A percentile compares a stretch with the other conserved stretches of the same genome.
Conservation (phyloP, 2,113 vertebrate species). For the Ammodytes dubius region DNA sequence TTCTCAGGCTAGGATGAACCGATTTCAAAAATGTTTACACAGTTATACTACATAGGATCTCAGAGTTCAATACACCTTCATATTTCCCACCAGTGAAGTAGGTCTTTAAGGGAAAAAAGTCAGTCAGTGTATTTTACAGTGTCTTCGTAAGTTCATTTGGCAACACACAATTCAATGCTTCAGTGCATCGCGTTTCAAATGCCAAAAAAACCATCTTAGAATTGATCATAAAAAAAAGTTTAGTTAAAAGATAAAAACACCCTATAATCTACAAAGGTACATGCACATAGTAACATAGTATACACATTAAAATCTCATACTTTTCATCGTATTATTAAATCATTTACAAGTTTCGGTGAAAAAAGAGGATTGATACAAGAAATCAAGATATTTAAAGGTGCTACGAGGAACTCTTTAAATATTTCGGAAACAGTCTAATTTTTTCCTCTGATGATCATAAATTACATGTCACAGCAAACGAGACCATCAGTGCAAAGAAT, state of each 20-base stretch:
- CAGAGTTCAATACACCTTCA: no score
- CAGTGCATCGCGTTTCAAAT: slow-evolving; percentile 51
- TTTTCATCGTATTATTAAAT: slow-evolving; percentile 75
- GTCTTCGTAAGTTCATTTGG: slow-evolving; percentile 63
- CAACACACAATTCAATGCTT: slow-evolving; percentile 57
- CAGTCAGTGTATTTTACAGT: slow-evolving; percentile 45
- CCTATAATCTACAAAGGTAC: slow-evolving; percentile 79
- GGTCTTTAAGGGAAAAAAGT: slow-evolving; percentile 28
- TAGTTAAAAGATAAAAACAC: slow-evolving; percentile 75
- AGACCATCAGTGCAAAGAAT: no score
- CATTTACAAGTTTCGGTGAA: slow-evolving; percentile 78
- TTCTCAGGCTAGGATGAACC: no score
- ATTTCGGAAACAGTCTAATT: no score
- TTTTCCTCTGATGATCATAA: no score
- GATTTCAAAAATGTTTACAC: no score
- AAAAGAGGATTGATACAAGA: slow-evolving; percentile 75
- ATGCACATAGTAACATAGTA: slow-evolving; percentile 80
- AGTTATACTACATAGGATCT: no score
- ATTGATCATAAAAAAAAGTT: slow-evolving; percentile 56
- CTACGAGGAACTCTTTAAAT: no score
- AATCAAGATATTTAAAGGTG: slow-evolving; percentile 61
- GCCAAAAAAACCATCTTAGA: slow-evolving; percentile 57
- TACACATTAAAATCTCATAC: slow-evolving; percentile 80
- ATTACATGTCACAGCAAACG: no score
- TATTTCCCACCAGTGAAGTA: no score